Conservation (phyloP, 2,888 invertebrate species). For the Cactoblastis cactorum region DNA sequence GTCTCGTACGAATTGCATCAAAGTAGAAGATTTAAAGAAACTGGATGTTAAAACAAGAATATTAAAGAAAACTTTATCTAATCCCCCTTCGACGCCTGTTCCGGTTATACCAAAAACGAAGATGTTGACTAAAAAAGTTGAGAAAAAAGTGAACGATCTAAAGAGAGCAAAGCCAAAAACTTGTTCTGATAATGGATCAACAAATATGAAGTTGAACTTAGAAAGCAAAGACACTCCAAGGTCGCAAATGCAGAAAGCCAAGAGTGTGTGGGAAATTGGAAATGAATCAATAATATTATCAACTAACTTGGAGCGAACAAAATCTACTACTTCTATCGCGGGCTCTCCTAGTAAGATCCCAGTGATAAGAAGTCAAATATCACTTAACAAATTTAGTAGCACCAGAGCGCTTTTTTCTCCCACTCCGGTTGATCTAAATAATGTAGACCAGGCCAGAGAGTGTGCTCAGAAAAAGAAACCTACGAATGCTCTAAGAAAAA, state of each 20-base stretch:
- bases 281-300: slow-evolving; percentile 58
- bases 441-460: slow-evolving; percentile 77
- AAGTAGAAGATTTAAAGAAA: slow-evolving; percentile 70
- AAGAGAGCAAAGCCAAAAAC: slow-evolving; percentile 67
- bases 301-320: slow-evolving; percentile 67
- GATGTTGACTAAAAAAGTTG: slow-evolving; percentile 58
- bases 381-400: slow-evolving; percentile 71
- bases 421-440: slow-evolving; percentile 78
- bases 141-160: slow-evolving; percentile 61
- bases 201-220: slow-evolving; percentile 57
- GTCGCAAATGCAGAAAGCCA: slow-evolving; percentile 73
- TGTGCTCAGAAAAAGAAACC: slow-evolving; percentile 75
- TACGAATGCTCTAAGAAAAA: slow-evolving; percentile 48
- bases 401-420: slow-evolving; percentile 76
- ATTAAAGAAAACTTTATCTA: slow-evolving; percentile 75
- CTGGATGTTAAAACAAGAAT: slow-evolving; percentile 77
- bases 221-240: slow-evolving; percentile 57
- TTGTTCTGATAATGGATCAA: slow-evolving; percentile 56
- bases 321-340: slow-evolving; percentile 76
- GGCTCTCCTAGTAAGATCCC: slow-evolving; percentile 82
- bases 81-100: slow-evolving; percentile 73
- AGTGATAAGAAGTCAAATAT: slow-evolving; percentile 77
- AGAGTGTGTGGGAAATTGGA: slow-evolving; percentile 77
- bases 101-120: slow-evolving; percentile 70
- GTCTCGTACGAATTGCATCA: slow-evolving; percentile 58